A percentile compares a stretch with the other conserved stretches of the same genome.
Conservation (phyloP, 2,113 vertebrate genomes). For the Strix aluco region DNA sequence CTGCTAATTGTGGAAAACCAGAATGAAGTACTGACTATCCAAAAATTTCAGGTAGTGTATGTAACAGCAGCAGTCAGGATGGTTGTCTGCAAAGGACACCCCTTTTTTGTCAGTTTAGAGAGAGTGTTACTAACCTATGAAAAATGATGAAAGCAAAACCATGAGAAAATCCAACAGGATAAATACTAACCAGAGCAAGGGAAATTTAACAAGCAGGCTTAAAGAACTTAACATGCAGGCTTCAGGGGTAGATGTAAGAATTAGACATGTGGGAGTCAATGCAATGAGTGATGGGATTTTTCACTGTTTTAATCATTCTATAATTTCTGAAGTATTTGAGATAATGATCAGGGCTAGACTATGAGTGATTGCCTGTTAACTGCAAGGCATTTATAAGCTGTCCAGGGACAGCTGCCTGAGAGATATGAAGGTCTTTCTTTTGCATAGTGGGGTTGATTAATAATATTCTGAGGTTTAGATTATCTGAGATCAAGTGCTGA, state of each 20-base stretch:
- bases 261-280: background rate
- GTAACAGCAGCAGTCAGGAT: background rate
- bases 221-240: background rate
- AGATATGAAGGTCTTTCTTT: constrained; percentile 24
- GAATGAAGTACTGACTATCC: background rate
- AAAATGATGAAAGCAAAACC: background rate
- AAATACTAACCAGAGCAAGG: background rate
- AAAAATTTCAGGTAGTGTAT: background rate
- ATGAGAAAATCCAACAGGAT: background rate
- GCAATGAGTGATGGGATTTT: background rate
- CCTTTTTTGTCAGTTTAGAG: background rate
- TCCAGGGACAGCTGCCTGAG: constrained; percentile 6
- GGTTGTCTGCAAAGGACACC: background rate
- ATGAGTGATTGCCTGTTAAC: constrained; percentile 37
- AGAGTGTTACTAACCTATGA: background rate
- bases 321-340: constrained; percentile 28
- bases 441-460: constrained; percentile 5
- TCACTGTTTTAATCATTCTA: constrained; percentile 9
- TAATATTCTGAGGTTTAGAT: background rate
- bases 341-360: constrained; percentile 19
- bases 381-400: constrained; percentile 5
- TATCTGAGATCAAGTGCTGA: background rate
- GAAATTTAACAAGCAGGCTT: background rate
- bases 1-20: background rate
- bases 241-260: background rate